A percentile compares a stretch with the other conserved stretches of the same genome.
These are phyloP conservation scores for Holocentrus rufus DNA, from an alignment of 2,797 vertebrate species.

Conservation along the genomic window DNA sequence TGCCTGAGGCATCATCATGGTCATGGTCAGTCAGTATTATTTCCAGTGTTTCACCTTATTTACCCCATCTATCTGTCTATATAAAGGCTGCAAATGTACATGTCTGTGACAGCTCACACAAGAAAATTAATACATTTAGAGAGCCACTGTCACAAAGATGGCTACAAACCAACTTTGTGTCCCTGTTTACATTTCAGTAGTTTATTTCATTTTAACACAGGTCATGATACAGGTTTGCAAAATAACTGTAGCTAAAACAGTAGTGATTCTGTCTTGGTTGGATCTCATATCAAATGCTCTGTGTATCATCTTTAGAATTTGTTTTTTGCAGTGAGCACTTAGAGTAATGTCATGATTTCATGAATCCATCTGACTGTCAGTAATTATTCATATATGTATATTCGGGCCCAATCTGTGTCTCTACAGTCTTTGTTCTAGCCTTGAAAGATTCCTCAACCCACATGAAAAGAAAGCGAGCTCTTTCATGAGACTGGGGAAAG, in stretches of 20 bases:
- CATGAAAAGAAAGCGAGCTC: slow-evolving; percentile 58
- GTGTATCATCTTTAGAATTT: slow-evolving; percentile 17
- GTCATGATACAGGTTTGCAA: background rate
- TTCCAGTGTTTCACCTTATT: slow-evolving; percentile 38
- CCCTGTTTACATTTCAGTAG: background rate
- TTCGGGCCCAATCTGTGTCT: slow-evolving; percentile 40
- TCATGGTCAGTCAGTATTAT: slow-evolving; percentile 51
- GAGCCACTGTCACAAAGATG: slow-evolving; percentile 8
- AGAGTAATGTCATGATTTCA: slow-evolving; percentile 2
- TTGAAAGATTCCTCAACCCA: slow-evolving; percentile 63
- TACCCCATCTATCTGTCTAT: slow-evolving; percentile 26
- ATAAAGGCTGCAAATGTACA: slow-evolving; percentile 28
- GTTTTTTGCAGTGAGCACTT: slow-evolving; percentile 32
- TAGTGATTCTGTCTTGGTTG: slow-evolving; percentile 10
- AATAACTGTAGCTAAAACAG: background rate
- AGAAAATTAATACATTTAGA: slow-evolving; percentile 6
- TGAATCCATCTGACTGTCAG: slow-evolving; percentile 49
- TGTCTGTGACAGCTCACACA: slow-evolving; percentile 9
- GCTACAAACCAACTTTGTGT: background rate
- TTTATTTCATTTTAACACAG: slow-evolving; percentile 8
- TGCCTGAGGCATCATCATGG: slow-evolving; percentile 43
- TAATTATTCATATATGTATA: slow-evolving; percentile 56
- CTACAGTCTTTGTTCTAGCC: slow-evolving; percentile 63
- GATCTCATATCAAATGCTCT: slow-evolving; percentile 13
- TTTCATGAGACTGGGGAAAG: slow-evolving; percentile 57